Conservation (phyloP, 2,113 vertebrate species). For the Chlorodrepanis virens region DNA sequence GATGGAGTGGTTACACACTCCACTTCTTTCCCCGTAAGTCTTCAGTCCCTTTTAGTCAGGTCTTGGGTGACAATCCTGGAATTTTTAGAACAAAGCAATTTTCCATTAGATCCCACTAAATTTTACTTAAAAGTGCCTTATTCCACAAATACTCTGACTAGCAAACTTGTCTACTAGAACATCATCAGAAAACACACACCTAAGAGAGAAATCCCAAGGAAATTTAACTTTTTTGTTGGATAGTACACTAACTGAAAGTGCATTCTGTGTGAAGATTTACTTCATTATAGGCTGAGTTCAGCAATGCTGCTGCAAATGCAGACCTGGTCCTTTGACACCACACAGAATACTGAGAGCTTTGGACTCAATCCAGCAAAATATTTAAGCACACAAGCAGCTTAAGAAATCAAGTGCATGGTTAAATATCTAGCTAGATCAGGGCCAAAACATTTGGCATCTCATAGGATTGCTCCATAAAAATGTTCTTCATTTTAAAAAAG, state of each 20-base stretch:
- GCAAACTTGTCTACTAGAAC: neutral
- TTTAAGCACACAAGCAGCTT: neutral
- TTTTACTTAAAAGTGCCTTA: neutral
- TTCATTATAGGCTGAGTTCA: neutral
- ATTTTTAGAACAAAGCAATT: neutral
- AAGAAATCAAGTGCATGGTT: slow-evolving; percentile 11
- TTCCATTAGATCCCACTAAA: neutral
- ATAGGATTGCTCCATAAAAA: slow-evolving; percentile 23
- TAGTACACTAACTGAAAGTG: neutral
- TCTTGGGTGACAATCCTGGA: neutral
- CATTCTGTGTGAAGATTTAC: neutral
- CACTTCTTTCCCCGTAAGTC: neutral
- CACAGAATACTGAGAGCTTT: neutral
- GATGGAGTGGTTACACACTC: neutral
- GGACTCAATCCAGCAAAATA: slow-evolving; percentile 19
- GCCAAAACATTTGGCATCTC: slow-evolving; percentile 30
- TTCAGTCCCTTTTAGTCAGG: neutral
- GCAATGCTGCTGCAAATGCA: neutral
- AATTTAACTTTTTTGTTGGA: neutral
- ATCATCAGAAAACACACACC: neutral
- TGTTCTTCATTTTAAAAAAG: neutral
- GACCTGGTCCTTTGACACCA: slow-evolving; percentile 13
- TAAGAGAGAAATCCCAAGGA: neutral
- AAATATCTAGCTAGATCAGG: slow-evolving; percentile 26
- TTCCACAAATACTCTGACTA: neutral